Evolutionary conservation across 2,797 vertebrate genomes (phyloP).

Genomic region (Gephyroberyx darwinii): DNA sequence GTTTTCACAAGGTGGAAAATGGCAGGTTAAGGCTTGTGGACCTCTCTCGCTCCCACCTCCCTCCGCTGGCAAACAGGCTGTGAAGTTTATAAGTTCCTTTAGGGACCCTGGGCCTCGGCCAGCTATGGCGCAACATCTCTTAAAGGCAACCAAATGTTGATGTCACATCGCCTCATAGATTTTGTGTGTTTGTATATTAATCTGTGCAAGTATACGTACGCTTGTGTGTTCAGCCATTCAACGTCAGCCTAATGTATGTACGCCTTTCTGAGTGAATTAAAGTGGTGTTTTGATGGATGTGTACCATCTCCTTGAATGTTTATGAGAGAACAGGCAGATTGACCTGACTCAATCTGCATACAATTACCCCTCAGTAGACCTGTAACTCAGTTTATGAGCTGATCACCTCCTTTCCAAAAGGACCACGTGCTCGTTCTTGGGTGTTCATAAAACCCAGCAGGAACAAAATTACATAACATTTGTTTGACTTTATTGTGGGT

Average conservation of each 20-base stretch:
- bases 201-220: conserved; percentile 19
- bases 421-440: conserved; percentile 26
- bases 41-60: conserved; percentile 27
- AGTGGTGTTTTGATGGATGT: conserved; percentile 56
- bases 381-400: conserved; percentile 72
- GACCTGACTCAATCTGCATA: conserved; percentile 75
- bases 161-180: conserved; percentile 43
- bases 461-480: conserved; percentile 51
- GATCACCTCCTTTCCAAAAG: conserved; percentile 54
- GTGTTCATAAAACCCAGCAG: conserved; percentile 46
- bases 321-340: conserved; percentile 60
- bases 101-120: conserved; percentile 55
- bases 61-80: conserved; percentile 51
- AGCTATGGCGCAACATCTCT: conserved; percentile 52
- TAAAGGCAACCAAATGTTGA: conserved; percentile 66
- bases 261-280: conserved; percentile 65
- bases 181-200: background rate
- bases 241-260: conserved; percentile 42
- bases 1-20: conserved; percentile 70
- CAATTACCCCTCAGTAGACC: conserved; percentile 71
- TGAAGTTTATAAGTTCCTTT: conserved; percentile 73
- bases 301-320: conserved; percentile 55
- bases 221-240: conserved; percentile 57
- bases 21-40: conserved; percentile 70
- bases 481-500: conserved; percentile 53